Conservation (phyloP, 2,888 invertebrate species). For the Hetaerina titia region DNA sequence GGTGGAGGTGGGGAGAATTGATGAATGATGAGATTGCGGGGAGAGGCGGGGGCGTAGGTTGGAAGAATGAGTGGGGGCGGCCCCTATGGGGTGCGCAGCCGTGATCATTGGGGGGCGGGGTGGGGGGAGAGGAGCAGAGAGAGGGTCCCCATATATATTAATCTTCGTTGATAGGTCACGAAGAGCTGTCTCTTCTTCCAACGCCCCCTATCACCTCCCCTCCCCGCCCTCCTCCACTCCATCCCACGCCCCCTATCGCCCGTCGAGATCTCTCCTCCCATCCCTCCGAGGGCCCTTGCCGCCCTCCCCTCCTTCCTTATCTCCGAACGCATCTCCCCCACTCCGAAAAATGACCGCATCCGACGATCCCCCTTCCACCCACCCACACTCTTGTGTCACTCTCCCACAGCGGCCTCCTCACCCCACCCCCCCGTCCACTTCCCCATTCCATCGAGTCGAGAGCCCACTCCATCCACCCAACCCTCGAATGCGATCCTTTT, state of each 20-base stretch:
- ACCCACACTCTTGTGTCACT: neutral
- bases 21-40: slow-evolving; percentile 27
- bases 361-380: neutral
- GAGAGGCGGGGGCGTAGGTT: neutral
- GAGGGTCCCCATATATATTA: slow-evolving; percentile 53
- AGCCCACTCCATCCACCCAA: neutral
- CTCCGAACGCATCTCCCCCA: slow-evolving; percentile 42
- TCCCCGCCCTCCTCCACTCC: neutral
- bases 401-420: neutral
- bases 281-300: neutral
- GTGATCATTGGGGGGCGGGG: neutral
- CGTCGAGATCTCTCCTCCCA: neutral
- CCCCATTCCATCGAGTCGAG: neutral
- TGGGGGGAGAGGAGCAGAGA: neutral
- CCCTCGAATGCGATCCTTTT: neutral
- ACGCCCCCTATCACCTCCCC: neutral
- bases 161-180: slow-evolving; percentile 64
- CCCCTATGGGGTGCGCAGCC: neutral
- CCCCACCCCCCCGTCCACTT: neutral
- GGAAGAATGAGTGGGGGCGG: neutral
- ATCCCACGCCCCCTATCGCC: slow-evolving; percentile 25
- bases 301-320: neutral
- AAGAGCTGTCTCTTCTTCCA: slow-evolving; percentile 33
- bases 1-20: neutral
- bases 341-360: neutral